Base-by-base conservation (phyloP, 1,140 invertebrate genomes). In the Drosophila ercepeae region DNA sequence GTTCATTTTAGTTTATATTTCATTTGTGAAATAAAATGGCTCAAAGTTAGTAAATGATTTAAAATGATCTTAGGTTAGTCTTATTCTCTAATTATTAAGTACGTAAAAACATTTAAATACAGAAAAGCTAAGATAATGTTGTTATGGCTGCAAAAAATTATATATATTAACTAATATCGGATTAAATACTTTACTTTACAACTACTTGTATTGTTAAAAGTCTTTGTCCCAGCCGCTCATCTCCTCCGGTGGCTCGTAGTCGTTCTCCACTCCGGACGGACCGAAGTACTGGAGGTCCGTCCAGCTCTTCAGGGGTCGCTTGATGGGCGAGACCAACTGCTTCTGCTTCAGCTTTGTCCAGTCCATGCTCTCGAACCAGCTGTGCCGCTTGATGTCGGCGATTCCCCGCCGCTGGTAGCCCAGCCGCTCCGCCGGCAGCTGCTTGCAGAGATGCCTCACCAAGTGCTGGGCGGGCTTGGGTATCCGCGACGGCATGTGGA, bases 361-460 rank as follows among this genome's bases (percentile, higher is more conserved):
- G 89, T 99, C 97, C 88, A 99, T 97, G 46, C 96, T 97, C 78
- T 96, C 94, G 92, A 98, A 99, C 97, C 97, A 99, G 75, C 96
- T 96, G 92, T 99, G 97, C 89, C 96, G 96, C 81, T 97, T 95
- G 50, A 99, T 97, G 90, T 99, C 98, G 55, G 95, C 93, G 16
- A 99, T 96, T 1, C 98, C 98, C 59, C 96, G 96, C 81, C 96
- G 94, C 72, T 98, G 96, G 89, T 97, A 98, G 0, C 98, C 99
- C 8, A 99, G 92, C 52, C 99, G 92, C 91, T 99, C 99, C 1
- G 96, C 95, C 0, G 98, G 97, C 65, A 95, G 95, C 51, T 98
- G 95, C 73, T 96, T 94, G 89, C 98, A 98, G 0, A 99, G 92
- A 89, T 96, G 96, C 70, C 96, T 97, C 5, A 99, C 97, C 3